Evolutionary conservation across 2,888 invertebrate genomes (phyloP).

Genomic region (Polyommatus icarus): DNA sequence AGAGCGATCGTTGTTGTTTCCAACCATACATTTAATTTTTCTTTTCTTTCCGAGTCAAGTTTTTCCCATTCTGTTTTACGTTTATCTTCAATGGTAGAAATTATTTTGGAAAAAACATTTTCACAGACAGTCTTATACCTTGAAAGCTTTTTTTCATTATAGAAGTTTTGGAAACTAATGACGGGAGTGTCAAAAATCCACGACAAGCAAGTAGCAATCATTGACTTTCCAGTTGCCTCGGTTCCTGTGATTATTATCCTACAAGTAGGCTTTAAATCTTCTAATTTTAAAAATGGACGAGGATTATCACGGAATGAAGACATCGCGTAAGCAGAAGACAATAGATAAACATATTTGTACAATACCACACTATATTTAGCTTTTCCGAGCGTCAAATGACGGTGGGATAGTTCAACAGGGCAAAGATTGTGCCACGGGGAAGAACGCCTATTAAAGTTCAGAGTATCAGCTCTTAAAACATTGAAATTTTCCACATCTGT

Average conservation of each 20-base stretch:
- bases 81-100: constrained; percentile 62
- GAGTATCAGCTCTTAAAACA: constrained; percentile 50
- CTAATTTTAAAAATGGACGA: constrained; percentile 78
- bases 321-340: constrained; percentile 75
- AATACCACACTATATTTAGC: constrained; percentile 80
- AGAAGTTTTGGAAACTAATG: constrained; percentile 57
- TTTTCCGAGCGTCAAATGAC: constrained; percentile 73
- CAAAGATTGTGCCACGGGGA: constrained; percentile 82
- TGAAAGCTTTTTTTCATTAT: constrained; percentile 51
- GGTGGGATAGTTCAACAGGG: constrained; percentile 82
- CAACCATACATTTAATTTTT: constrained; percentile 64
- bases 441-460: constrained; percentile 61
- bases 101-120: constrained; percentile 66
- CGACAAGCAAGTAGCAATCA: constrained; percentile 77
- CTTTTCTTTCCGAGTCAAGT: constrained; percentile 60
- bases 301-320: constrained; percentile 82
- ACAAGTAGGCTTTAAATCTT: constrained; percentile 80
- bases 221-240: constrained; percentile 80
- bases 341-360: constrained; percentile 82
- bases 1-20: constrained; percentile 45
- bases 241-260: constrained; percentile 83
- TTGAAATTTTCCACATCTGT: constrained; percentile 53
- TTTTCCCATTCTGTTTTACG: constrained; percentile 60
- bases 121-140: constrained; percentile 55
- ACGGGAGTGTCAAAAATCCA: constrained; percentile 74